These are phyloP conservation scores for Anisognathus igniventris DNA, from an alignment of 2,797 vertebrate species.

Conservation along the genomic window DNA sequence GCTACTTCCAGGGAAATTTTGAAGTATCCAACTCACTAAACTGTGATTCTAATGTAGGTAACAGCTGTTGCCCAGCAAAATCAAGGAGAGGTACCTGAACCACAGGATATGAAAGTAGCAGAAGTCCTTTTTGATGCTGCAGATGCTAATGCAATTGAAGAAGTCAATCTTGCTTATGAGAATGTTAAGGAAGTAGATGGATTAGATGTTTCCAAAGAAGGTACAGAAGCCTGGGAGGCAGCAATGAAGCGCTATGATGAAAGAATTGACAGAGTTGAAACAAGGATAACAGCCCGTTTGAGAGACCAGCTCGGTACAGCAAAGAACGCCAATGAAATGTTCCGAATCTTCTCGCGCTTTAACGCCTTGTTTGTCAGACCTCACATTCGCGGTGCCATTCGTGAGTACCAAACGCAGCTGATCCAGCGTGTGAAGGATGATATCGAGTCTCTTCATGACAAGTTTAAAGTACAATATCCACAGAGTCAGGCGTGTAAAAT, in stretches of 20 bases:
- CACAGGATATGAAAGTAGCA: slow-evolving; percentile 93
- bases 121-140: slow-evolving; percentile 97
- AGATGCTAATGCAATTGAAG: slow-evolving; percentile 96
- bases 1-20: neutral
- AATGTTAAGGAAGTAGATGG: slow-evolving; percentile 99
- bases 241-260: slow-evolving; percentile 98
- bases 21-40: neutral
- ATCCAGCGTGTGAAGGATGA: slow-evolving; percentile 99
- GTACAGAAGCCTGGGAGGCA: slow-evolving; percentile 97
- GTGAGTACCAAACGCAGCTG: slow-evolving; percentile 96
- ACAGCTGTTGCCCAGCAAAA: slow-evolving; percentile 94
- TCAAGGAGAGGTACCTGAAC: slow-evolving; percentile 90
- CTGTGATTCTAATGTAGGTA: slow-evolving; percentile 74
- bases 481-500: slow-evolving; percentile 99
- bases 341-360: slow-evolving; percentile 97
- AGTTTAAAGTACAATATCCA: slow-evolving; percentile 99
- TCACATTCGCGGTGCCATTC: slow-evolving; percentile 96
- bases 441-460: slow-evolving; percentile 97
- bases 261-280: slow-evolving; percentile 96
- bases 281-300: slow-evolving; percentile 94
- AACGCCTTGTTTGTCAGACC: slow-evolving; percentile 96
- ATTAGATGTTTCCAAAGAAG: slow-evolving; percentile 97
- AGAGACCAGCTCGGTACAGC: slow-evolving; percentile 96
- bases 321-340: slow-evolving; percentile 99
- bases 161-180: slow-evolving; percentile 98